Base-by-base conservation (phyloP, 2,797 vertebrate species). In the Adelosebastes latens region DNA sequence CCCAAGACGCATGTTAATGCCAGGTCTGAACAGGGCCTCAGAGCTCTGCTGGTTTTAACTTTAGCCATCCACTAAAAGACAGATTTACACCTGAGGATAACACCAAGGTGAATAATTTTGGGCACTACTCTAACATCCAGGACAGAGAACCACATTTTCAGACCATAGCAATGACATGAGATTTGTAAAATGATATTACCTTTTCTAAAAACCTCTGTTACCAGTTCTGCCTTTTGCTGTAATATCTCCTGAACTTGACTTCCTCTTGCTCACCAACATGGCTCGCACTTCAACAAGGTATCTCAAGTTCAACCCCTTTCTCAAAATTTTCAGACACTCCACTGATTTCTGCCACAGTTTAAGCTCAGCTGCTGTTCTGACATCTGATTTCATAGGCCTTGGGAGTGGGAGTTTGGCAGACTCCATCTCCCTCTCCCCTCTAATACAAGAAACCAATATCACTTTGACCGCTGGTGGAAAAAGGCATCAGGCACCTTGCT, bases 401-500 rank as follows among this genome's bases (percentile, higher is more conserved):
- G 4, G 65, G 75, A 88, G 78, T 80, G 68, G 71, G 82, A 81
- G 67, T 85, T 85, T 87, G 84, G 85, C 83, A 86, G 80, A 85
- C 82, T 82, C 78, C 66, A 83, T 83, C 79, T 88, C 77, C 76
- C 56, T 85, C 76, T 79, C 76, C 52, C 52, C 73, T 81, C 83
- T 87, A 92, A 93, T 88, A 93, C 86, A 84, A 88, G 86, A 93
- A 90, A 93, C 85, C 81, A 89, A 89, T 89, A 94, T 92, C 84
- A 88, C 84, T 89, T 93, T 92, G 87, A 90, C 91, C 72, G 55
- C 82, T 69, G 71, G 52, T 85, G 88, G 87, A 82, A 89, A 93
- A 88, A 86, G 76, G 85, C 89, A 89, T 90, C 75, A 92, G 86
- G 86, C 88, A 92, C 83, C 88, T 92, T 93, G 89, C 88, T 90